Conservation (phyloP, 2,113 vertebrate species). For the Emberiza fucata region DNA sequence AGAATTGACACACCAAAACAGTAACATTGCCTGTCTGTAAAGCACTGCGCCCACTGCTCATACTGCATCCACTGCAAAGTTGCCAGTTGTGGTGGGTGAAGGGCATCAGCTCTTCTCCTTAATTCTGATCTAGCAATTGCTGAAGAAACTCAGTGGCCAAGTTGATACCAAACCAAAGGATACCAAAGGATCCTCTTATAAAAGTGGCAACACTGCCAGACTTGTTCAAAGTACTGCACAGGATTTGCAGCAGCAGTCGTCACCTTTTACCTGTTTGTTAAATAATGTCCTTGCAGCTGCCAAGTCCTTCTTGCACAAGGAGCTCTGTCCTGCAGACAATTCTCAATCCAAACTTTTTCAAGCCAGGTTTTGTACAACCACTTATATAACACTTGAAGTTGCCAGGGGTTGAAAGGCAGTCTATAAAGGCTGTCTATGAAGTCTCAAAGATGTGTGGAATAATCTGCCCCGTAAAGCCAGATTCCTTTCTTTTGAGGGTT, state of each 20-base stretch:
- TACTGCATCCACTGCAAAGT: fast-evolving
- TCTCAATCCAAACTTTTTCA: neutral
- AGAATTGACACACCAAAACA: neutral
- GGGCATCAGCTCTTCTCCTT: neutral
- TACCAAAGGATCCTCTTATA: neutral
- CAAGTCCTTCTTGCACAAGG: neutral
- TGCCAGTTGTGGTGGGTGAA: neutral
- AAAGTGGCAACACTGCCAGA: neutral
- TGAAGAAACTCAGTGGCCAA: neutral
- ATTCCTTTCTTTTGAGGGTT: neutral
- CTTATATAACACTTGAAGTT: neutral
- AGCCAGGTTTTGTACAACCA: neutral
- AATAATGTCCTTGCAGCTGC: neutral
- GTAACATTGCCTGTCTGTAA: neutral
- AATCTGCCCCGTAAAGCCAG: neutral
- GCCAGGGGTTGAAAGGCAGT: neutral
- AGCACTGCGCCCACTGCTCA: neutral
- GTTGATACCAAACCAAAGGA: neutral
- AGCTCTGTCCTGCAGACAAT: neutral
- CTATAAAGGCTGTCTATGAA: neutral
- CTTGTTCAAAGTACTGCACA: neutral
- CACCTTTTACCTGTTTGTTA: neutral
- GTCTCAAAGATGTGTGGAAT: neutral
- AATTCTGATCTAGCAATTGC: neutral
- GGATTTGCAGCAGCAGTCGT: neutral